Base-by-base conservation (phyloP, 2,113 vertebrate species). In the Tauraco erythrolophus region DNA sequence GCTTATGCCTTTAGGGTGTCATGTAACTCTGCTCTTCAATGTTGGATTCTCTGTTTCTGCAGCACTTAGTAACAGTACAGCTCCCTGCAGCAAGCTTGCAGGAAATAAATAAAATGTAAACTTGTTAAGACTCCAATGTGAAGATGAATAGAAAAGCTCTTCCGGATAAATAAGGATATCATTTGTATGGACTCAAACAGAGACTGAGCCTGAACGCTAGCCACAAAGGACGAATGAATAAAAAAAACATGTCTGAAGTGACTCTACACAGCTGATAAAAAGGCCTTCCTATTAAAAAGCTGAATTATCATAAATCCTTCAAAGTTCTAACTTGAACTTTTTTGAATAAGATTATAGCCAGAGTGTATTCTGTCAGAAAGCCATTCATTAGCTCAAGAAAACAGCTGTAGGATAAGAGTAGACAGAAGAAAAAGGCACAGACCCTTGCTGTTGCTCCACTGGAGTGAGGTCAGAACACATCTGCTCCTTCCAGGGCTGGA, bases 81-180 rank as follows among this genome's bases (percentile, higher is more conserved):
- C 28, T 88, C 77, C 91, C 84, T 58, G 70, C 65, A 97, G 94
- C 77, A 89, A 94, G 48, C 70, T 85, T 43, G 37, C 12, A 62
- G n/a, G 81, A 88, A 96, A 94, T 69, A 95, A 94, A 89, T 84
- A 94, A 91, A 91, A 87, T 19, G 53, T 58, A 62, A 79, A 71
- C 50, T 82, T 87, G 76, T 70, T 61, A 89, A 77, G 74, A 78
- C 41, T 84, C 45, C 91, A 83, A 23, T 18, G 17, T 28, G 88
- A 89, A 83, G 79, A 94, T 35, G 48, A 95, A 82, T 8, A 91
- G 37, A 70, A 84, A 94, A 89, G 19, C 41, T 54, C 37, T 92
- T 60, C 65, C 46, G 41, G 72, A 81, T 78, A 81, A 94, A 39
- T 9, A 89, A 68, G 39, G 45, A 72, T 50, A 79, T 18, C 14